Conservation (phyloP, 2,888 invertebrate species). For the Caenorhabditis becei region DNA sequence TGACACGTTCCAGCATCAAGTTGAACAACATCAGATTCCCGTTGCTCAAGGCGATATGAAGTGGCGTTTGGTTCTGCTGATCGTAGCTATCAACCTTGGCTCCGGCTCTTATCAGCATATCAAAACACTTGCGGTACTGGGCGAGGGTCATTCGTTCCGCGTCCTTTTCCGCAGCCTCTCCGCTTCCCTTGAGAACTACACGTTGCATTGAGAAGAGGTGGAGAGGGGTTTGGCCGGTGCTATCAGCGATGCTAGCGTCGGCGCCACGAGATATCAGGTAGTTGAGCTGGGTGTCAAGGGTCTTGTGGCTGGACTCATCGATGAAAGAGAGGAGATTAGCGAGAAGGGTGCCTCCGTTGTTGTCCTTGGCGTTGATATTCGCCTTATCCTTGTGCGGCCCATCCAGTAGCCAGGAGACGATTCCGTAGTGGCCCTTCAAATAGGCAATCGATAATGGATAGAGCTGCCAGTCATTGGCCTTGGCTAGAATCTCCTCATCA, state of each 20-base stretch:
- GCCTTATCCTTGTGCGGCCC: slow-evolving; percentile 60
- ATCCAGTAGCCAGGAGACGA: slow-evolving; percentile 70
- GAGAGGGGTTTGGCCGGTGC: slow-evolving; percentile 58
- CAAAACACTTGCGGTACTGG: slow-evolving; percentile 64
- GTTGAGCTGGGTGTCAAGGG: slow-evolving; percentile 65
- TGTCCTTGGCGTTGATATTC: slow-evolving; percentile 73
- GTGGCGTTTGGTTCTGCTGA: slow-evolving; percentile 55
- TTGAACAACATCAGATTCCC: slow-evolving; percentile 63
- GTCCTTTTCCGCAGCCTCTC: slow-evolving; percentile 39
- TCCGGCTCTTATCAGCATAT: slow-evolving; percentile 62
- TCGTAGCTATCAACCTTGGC: slow-evolving; percentile 57
- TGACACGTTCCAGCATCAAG: slow-evolving; percentile 53
- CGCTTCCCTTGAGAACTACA: slow-evolving; percentile 46
- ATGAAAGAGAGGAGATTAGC: slow-evolving; percentile 65
- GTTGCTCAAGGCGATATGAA: slow-evolving; percentile 59
- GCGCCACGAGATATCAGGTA: slow-evolving; percentile 68
- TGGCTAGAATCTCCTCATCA: slow-evolving; percentile 65
- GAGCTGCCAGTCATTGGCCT: slow-evolving; percentile 81
- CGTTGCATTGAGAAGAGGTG: slow-evolving; percentile 61
- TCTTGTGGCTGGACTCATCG: slow-evolving; percentile 59
- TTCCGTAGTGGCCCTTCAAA: slow-evolving; percentile 81
- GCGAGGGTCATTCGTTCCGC: slow-evolving; percentile 53
- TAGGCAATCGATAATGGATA: slow-evolving; percentile 84
- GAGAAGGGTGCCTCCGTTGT: slow-evolving; percentile 70
- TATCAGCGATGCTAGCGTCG: slow-evolving; percentile 55